Evolutionary conservation across 2,113 vertebrate species (phyloP).

Genomic region (Gymnobelideus leadbeateri): DNA sequence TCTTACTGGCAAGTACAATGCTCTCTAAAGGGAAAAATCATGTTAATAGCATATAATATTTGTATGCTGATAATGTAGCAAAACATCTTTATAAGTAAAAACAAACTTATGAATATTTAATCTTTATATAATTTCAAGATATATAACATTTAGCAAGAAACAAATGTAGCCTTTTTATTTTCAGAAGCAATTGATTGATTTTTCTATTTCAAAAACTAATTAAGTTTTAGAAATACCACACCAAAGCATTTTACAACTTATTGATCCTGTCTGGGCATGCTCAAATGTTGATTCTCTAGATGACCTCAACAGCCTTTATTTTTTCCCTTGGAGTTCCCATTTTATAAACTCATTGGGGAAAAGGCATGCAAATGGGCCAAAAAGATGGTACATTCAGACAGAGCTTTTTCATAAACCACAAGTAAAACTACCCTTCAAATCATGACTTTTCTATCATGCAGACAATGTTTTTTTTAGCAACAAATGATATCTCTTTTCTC

Average conservation of each 20-base stretch:
- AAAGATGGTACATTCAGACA: background rate
- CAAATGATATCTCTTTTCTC: slow-evolving; percentile 38
- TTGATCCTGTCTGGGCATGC: background rate
- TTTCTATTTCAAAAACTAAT: slow-evolving; percentile 3
- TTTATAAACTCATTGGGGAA: background rate
- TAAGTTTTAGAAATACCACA: background rate
- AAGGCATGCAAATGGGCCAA: background rate
- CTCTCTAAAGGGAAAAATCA: slow-evolving; percentile 18
- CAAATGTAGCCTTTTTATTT: slow-evolving; percentile 10
- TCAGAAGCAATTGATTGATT: background rate
- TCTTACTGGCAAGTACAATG: background rate
- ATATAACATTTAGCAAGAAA: background rate
- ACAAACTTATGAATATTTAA: background rate
- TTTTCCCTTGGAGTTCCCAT: background rate
- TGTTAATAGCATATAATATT: background rate
- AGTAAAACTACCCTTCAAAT: background rate
- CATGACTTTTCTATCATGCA: background rate
- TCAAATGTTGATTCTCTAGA: too few relatives aligned
- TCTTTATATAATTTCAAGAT: background rate
- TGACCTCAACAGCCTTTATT: background rate
- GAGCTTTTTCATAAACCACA: background rate
- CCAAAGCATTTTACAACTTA: slow-evolving; percentile 21
- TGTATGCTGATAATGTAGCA: background rate
- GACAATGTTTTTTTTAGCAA: slow-evolving; percentile 29
- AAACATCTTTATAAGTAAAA: background rate